These are phyloP conservation scores for Kradibia gibbosae DNA, from an alignment of 1,140 invertebrate genomes.

Conservation along the genomic window DNA sequence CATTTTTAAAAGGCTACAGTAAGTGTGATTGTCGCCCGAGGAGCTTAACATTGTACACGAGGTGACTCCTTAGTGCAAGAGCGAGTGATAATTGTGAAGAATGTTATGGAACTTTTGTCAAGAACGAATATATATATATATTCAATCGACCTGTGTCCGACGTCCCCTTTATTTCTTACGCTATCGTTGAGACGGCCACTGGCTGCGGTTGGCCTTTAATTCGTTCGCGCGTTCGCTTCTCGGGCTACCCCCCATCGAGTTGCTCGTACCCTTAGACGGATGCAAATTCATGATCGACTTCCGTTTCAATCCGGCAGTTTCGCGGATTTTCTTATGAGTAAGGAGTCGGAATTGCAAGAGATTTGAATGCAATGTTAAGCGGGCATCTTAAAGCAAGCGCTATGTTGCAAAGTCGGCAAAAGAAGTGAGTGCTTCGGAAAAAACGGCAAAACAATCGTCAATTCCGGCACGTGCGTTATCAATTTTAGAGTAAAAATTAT, in stretches of 20 bases:
- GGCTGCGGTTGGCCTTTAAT: too few relatives aligned
- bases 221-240: too few relatives aligned
- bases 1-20: not conserved
- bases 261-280: not conserved
- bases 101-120: too few relatives aligned
- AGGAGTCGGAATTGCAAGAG: conserved; percentile 55
- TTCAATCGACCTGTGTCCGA: too few relatives aligned
- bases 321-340: conserved; percentile 17
- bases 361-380: conserved; percentile 72
- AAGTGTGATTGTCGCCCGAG: not conserved
- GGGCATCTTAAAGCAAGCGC: conserved; percentile 59
- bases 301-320: not conserved
- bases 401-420: not conserved
- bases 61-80: not conserved
- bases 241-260: too few relatives aligned
- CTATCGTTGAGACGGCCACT: too few relatives aligned
- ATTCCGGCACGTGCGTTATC: too few relatives aligned
- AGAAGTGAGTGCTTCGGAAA: not conserved
- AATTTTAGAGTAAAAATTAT: too few relatives aligned
- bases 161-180: too few relatives aligned
- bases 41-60: not conserved
- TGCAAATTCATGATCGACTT: not conserved
- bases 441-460: too few relatives aligned
- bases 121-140: too few relatives aligned
- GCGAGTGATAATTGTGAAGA: conserved; percentile 1